Percentiles rank a stretch among this genome's conserved stretches.
These are phyloP conservation scores for Diadema setosum DNA, from an alignment of 35 echinoderm and acorn worm genomes.

Conservation along the genomic window DNA sequence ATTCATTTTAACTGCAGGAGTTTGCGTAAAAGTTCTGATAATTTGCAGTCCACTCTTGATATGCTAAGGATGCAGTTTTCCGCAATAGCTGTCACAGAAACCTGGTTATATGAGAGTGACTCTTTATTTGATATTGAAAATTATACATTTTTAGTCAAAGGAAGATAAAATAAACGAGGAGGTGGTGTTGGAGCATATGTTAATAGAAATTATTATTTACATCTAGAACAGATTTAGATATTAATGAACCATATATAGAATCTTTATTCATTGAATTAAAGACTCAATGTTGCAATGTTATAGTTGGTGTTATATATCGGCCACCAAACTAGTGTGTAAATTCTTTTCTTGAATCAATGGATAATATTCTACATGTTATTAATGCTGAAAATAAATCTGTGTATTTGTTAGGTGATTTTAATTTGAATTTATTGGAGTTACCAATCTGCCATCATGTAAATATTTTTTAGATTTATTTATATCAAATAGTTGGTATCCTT, in stretches of 20 bases:
- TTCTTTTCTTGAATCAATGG: not conserved
- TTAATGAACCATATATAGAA: not conserved
- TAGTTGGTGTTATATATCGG: not conserved
- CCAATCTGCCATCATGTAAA: not conserved
- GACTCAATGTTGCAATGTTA: not conserved
- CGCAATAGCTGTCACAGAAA: not conserved
- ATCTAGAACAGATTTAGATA: not conserved
- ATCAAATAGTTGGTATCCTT: not conserved
- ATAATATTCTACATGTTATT: not conserved
- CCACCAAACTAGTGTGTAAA: not conserved
- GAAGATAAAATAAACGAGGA: not conserved
- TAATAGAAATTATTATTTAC: not conserved
- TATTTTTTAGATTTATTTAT: not conserved
- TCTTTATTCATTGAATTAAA: not conserved
- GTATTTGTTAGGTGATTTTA: not conserved
- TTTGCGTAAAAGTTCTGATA: not conserved
- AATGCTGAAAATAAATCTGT: not conserved
- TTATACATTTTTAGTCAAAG: too few relatives aligned
- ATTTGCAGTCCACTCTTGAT: not conserved
- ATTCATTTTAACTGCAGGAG: not conserved
- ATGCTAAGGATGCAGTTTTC: not conserved
- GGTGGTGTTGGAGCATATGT: too few relatives aligned
- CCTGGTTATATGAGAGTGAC: not conserved
- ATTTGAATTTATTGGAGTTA: not conserved
- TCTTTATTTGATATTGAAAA: not conserved